Base-by-base conservation (phyloP, 1,140 invertebrate genomes). In the Pogonomyrmex californicus region DNA sequence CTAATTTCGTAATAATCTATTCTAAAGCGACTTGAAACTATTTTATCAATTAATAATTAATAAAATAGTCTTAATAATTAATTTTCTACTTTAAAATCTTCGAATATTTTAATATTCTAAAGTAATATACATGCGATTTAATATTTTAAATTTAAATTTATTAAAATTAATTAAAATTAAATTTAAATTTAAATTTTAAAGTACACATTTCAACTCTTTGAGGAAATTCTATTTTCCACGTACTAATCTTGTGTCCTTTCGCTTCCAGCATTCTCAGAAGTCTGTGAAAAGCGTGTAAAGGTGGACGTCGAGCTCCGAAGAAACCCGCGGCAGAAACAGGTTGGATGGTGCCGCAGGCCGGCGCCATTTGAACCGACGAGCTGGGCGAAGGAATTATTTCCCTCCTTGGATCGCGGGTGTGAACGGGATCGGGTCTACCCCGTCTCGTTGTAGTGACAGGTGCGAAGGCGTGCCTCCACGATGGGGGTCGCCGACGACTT, bases 401-500 rank as follows among this genome's bases (percentile, higher is more conserved):
- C 17, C 47, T 36, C 17, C 33, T 63, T 17, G 38, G 14, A 4
- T 63, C 62, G 38, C 77, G 36, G 75, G 75, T 54, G 47, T 33
- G 41, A 60, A 73, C 62, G 65, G 68, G 65, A 70, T 38, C 68
- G 87, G 70, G 79, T 90, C 60, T 73, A 60, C 58, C 75, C 38
- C 63, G 12, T 87, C 83, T 58, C 77, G 88, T 75, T 38, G 62
- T 86, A 88, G 79, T 54, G 47, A 78, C 70, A 56, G 85, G 76
- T 75, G 88, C 89, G 86, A 88, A 92, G 92, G 93, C 93, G 91
- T 87, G 91, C 93, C 92, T 38, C 51, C 83, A 89, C 62, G 63
- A 98, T 97, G 97, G 97, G 97, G 96, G 97, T 97, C 95, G 96
- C 97, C 94, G 98, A 99, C 95, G 98, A 99, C 95, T 98, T 99